A percentile compares a stretch with the other conserved stretches of the same genome.
phyloP scores from a whole-genome alignment of 2,797 vertebrate genomes.

The Calcarius lapponicus region DNA sequence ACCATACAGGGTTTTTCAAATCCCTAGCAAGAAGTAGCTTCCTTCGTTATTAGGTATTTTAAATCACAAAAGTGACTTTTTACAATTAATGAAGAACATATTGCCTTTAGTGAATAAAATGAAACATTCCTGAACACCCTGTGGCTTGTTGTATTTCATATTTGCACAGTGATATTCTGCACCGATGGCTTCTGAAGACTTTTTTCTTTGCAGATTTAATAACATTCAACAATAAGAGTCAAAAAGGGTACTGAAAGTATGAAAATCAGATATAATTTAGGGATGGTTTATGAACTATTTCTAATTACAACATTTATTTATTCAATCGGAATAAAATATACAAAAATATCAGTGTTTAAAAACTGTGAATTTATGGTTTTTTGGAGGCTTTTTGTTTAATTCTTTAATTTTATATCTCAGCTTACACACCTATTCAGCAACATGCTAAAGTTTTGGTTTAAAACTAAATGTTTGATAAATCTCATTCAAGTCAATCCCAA shows the following conservation, averaged over 20 bases:
- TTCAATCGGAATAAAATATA: background rate
- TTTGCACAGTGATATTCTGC: background rate
- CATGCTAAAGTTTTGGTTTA: background rate
- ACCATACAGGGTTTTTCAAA: background rate
- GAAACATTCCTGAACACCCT: background rate
- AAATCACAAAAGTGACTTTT: background rate
- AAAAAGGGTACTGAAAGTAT: background rate
- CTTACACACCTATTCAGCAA: background rate
- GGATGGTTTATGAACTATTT: background rate
- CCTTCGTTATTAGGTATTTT: background rate
- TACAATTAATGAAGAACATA: background rate
- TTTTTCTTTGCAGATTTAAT: no score
- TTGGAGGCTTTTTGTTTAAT: background rate
- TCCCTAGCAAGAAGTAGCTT: background rate
- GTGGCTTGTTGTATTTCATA: background rate
- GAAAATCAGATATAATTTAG: background rate
- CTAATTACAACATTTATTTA: background rate
- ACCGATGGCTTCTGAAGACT: background rate
- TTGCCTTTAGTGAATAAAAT: background rate
- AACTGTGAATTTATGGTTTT: background rate
- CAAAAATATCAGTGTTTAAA: background rate
- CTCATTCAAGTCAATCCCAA: background rate
- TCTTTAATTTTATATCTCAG: background rate
- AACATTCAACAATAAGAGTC: background rate
- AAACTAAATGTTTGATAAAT: slow-evolving; percentile 13